These are phyloP conservation scores for Aphidius colemani DNA, from an alignment of 2,888 invertebrate species.

Conservation along the genomic window DNA sequence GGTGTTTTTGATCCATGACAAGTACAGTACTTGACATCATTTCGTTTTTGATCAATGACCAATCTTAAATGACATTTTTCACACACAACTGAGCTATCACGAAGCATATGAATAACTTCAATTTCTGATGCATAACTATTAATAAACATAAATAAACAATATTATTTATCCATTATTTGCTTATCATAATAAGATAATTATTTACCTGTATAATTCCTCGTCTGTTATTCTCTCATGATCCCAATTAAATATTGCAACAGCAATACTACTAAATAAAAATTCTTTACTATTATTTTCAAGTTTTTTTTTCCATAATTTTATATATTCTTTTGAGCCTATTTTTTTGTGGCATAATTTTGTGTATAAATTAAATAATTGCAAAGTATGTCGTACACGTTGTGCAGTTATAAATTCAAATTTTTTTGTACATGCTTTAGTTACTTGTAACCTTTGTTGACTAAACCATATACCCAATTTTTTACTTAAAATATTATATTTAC, in stretches of 20 bases:
- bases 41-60: conserved; percentile 56
- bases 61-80: conserved; percentile 60
- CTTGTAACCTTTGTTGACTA: conserved; percentile 44
- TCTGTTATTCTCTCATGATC: conserved; percentile 65
- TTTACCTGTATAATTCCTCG: conserved; percentile 63
- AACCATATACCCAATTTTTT: conserved; percentile 45
- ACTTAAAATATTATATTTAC: conserved; percentile 42
- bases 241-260: conserved; percentile 68
- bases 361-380: conserved; percentile 69
- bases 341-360: conserved; percentile 70
- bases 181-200: neutral
- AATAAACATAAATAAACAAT: conserved; percentile 21
- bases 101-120: conserved; percentile 64
- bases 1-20: conserved; percentile 49
- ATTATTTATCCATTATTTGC: neutral
- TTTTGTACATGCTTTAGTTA: conserved; percentile 44
- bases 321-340: conserved; percentile 63
- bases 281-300: conserved; percentile 62
- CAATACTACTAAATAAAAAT: conserved; percentile 65
- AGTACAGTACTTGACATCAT: conserved; percentile 62
- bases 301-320: conserved; percentile 60
- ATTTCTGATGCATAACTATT: conserved; percentile 64
- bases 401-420: conserved; percentile 60
- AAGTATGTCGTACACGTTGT: conserved; percentile 67
- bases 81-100: conserved; percentile 64